Conservation (phyloP, 2,113 vertebrate genomes). For the Crotalus horridus region DNA sequence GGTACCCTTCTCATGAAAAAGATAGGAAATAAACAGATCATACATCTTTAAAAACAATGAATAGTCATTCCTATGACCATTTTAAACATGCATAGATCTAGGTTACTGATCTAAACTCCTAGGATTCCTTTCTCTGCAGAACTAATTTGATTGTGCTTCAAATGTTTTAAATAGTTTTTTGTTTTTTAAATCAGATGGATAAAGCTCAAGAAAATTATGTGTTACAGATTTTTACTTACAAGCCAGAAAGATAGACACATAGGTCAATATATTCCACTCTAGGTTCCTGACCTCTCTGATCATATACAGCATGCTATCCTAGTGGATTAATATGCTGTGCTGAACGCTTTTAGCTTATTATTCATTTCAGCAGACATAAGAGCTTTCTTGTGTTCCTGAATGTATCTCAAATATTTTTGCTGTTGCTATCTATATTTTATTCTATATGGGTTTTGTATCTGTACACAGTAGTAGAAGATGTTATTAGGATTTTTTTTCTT, state of each 20-base stretch:
- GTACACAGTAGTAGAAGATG: not conserved
- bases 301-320: constrained; percentile 69
- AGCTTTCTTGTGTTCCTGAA: constrained; percentile 50
- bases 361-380: constrained; percentile 54
- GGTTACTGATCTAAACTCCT: constrained; percentile 37
- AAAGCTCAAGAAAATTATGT: constrained; percentile 55
- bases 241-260: constrained; percentile 69
- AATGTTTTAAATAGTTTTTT: constrained; percentile 38
- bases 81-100: constrained; percentile 34
- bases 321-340: constrained; percentile 75
- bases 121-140: constrained; percentile 40
- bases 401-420: constrained; percentile 43
- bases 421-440: constrained; percentile 5
- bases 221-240: constrained; percentile 44
- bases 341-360: constrained; percentile 57
- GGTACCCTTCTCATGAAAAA: constrained; percentile 51
- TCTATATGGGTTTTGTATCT: constrained; percentile 30
- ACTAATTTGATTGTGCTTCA: constrained; percentile 45
- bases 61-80: constrained; percentile 43
- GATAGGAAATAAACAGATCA: constrained; percentile 52
- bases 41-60: constrained; percentile 60
- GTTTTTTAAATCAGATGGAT: constrained; percentile 54
- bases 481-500: constrained; percentile 1
- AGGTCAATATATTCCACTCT: constrained; percentile 78
- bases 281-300: constrained; percentile 73